Conservation (phyloP, 2,113 vertebrate species). For the Agelaius phoeniceus region DNA sequence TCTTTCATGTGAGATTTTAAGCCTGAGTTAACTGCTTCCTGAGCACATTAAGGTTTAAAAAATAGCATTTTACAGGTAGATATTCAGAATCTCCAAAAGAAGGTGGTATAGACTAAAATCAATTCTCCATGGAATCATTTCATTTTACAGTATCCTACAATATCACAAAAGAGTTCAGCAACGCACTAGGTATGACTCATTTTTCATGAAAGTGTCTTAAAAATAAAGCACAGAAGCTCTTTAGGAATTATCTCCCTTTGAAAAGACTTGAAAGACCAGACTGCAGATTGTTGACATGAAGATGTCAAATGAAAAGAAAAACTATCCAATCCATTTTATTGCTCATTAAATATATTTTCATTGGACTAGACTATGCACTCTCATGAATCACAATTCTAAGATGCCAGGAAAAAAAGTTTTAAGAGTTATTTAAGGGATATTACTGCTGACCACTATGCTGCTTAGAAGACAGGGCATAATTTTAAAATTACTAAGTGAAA, state of each 20-base stretch:
- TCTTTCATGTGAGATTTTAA: slow-evolving; percentile 17
- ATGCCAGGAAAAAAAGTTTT: background rate
- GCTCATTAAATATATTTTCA: background rate
- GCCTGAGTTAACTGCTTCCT: background rate
- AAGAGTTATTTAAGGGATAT: background rate
- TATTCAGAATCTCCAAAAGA: background rate
- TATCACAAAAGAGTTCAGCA: background rate
- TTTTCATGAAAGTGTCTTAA: slow-evolving; percentile 8
- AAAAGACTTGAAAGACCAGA: slow-evolving; percentile 19
- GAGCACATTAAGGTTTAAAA: background rate
- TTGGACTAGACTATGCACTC: background rate
- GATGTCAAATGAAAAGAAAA: slow-evolving; percentile 15
- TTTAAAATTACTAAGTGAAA: slow-evolving; percentile 36
- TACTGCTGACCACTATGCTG: background rate
- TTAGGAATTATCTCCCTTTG: background rate
- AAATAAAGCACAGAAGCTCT: background rate
- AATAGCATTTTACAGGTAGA: background rate
- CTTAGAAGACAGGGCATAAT: background rate
- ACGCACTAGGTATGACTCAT: background rate
- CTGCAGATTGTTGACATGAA: background rate
- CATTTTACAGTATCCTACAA: background rate
- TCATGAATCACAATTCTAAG: background rate
- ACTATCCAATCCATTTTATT: background rate
- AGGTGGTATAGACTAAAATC: background rate
- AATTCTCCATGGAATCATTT: background rate